phyloP scores from a whole-genome alignment of 2,888 invertebrate species.

The Deladenus siricidicola region DNA sequence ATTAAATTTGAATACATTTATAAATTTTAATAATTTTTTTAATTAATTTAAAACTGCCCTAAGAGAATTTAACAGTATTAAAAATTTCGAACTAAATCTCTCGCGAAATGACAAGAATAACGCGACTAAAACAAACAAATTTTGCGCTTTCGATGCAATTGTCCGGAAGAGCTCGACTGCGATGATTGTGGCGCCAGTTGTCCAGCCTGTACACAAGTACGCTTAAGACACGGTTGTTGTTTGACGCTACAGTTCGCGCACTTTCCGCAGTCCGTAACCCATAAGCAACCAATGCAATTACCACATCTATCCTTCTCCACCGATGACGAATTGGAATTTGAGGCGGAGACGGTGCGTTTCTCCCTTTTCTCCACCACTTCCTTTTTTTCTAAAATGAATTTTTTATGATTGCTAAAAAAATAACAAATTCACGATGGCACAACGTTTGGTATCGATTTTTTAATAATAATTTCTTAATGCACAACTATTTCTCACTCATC shows the following conservation, averaged over 20 bases:
- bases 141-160: not conserved
- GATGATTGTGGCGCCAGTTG: slow-evolving; percentile 7
- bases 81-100: too few relatives aligned
- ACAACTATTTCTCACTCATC: too few relatives aligned
- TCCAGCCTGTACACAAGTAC: slow-evolving; percentile 23
- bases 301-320: slow-evolving; percentile 60
- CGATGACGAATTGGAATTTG: not conserved
- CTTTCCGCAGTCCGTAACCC: slow-evolving; percentile 66
- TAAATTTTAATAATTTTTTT: too few relatives aligned
- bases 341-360: not conserved
- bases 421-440: too few relatives aligned
- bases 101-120: not conserved
- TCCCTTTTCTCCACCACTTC: slow-evolving; percentile 7
- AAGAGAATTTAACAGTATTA: too few relatives aligned
- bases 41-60: too few relatives aligned
- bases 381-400: slow-evolving; percentile 9
- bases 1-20: too few relatives aligned
- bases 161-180: not conserved
- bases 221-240: slow-evolving; percentile 16
- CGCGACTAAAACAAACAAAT: not conserved
- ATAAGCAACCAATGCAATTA: slow-evolving; percentile 68
- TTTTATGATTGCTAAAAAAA: too few relatives aligned
- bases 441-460: too few relatives aligned
- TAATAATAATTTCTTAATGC: too few relatives aligned
- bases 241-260: slow-evolving; percentile 60